phyloP scores from a whole-genome alignment of 2,888 invertebrate species.

The Eutolmus rufibarbis region DNA sequence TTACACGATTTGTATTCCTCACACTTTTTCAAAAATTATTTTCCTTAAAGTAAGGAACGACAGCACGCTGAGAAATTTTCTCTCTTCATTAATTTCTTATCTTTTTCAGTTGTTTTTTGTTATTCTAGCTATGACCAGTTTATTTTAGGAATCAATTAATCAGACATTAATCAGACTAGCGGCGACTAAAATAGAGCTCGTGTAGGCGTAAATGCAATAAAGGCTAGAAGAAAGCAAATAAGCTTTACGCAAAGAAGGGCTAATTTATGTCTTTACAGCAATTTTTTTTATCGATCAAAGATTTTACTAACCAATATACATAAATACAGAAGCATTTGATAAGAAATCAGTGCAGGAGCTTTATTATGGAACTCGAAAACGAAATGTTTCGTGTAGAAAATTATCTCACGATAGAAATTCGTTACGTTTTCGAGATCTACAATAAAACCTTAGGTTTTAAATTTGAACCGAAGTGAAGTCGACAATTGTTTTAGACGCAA shows the following conservation, averaged over 20 bases:
- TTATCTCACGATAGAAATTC: neutral
- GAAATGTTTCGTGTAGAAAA: neutral
- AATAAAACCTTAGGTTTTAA: neutral
- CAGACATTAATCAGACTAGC: conserved; percentile 1
- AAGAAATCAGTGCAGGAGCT: neutral
- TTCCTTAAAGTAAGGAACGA: neutral
- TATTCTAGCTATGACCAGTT: conserved; percentile 37
- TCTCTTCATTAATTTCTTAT: conserved; percentile 1
- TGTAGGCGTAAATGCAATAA: neutral
- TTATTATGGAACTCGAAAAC: neutral
- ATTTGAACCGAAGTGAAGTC: too few relatives aligned
- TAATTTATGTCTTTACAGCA: neutral
- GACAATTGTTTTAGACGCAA: neutral
- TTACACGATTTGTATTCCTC: neutral
- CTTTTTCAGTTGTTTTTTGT: conserved; percentile 5
- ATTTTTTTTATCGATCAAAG: neutral
- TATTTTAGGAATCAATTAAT: conserved; percentile 26
- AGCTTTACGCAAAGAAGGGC: neutral
- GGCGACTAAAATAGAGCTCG: neutral
- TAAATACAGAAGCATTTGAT: neutral
- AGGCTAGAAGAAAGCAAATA: neutral
- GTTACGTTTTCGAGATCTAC: neutral
- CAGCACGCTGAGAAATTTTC: conserved; percentile 8
- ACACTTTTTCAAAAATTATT: neutral
- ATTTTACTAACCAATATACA: neutral